A percentile compares a stretch with the other conserved stretches of the same genome.
phyloP scores from a whole-genome alignment of 2,888 invertebrate genomes.

The Napeogenes inachia region DNA sequence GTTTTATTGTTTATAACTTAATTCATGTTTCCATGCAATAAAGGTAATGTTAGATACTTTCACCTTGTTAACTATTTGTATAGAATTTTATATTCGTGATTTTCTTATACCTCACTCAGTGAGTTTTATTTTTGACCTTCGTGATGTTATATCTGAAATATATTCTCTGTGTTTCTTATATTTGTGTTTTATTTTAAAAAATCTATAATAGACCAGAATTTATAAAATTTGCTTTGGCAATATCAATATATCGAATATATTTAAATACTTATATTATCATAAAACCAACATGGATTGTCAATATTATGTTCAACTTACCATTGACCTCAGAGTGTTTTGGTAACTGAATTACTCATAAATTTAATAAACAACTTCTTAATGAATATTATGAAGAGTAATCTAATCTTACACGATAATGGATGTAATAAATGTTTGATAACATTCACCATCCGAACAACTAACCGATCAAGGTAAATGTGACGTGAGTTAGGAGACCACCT shows the following conservation, averaged over 20 bases:
- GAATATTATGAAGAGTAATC: conserved; percentile 24
- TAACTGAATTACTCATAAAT: conserved; percentile 2
- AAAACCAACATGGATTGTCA: neutral
- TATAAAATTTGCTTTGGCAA: neutral
- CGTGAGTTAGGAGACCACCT: conserved; percentile 1
- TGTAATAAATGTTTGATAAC: conserved; percentile 26
- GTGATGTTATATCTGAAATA: conserved; percentile 75
- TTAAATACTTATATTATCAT: no score
- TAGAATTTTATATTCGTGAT: conserved; percentile 71
- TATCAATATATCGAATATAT: no score
- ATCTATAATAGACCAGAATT: neutral
- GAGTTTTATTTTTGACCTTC: conserved; percentile 74
- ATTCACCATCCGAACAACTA: conserved; percentile 15
- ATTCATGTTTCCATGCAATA: conserved; percentile 28
- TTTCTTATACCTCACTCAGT: conserved; percentile 65
- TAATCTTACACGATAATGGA: conserved; percentile 25
- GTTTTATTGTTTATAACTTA: conserved; percentile 1
- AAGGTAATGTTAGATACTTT: conserved; percentile 30
- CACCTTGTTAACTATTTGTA: conserved; percentile 74
- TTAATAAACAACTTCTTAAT: conserved; percentile 21
- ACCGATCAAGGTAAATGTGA: conserved; percentile 13
- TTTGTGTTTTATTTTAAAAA: conserved; percentile 45
- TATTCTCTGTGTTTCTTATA: conserved; percentile 74
- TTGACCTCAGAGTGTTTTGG: conserved; percentile 4
- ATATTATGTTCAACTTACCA: neutral